Conservation (phyloP, 2,888 invertebrate species). For the Apodemia duryi region DNA sequence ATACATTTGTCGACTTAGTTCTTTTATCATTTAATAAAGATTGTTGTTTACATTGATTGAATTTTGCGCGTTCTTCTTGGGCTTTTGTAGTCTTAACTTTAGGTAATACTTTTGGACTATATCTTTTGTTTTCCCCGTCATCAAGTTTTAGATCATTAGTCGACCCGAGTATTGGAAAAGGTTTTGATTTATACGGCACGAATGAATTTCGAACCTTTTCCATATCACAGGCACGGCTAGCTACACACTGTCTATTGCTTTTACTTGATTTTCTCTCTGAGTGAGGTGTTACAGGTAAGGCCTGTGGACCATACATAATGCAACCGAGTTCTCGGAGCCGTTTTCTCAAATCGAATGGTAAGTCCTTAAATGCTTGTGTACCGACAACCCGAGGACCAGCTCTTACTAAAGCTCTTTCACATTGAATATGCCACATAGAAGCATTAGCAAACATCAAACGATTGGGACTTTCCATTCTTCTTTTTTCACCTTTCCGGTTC, state of each 20-base stretch:
- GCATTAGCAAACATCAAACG: slow-evolving; percentile 43
- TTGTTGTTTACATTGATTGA: slow-evolving; percentile 52
- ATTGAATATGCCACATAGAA: slow-evolving; percentile 48
- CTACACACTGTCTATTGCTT: slow-evolving; percentile 21
- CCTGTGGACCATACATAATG: slow-evolving; percentile 48
- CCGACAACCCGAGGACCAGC: slow-evolving; percentile 52
- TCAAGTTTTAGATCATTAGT: slow-evolving; percentile 36
- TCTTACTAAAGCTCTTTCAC: slow-evolving; percentile 54
- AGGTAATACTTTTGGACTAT: slow-evolving; percentile 37
- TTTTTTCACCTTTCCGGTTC: slow-evolving; percentile 35
- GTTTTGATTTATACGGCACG: slow-evolving; percentile 54
- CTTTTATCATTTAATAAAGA: slow-evolving; percentile 35
- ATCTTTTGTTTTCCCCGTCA: slow-evolving; percentile 40
- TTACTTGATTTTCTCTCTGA: slow-evolving; percentile 41
- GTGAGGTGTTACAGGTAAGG: slow-evolving; percentile 34
- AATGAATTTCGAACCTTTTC: slow-evolving; percentile 58
- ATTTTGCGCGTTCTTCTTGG: slow-evolving; percentile 63
- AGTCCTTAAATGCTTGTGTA: slow-evolving; percentile 53
- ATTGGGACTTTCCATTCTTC: slow-evolving; percentile 32
- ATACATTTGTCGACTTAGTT: slow-evolving; percentile 38
- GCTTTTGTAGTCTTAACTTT: slow-evolving; percentile 63
- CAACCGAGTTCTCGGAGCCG: slow-evolving; percentile 57
- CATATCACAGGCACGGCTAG: slow-evolving; percentile 47
- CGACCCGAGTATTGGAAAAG: slow-evolving; percentile 35
- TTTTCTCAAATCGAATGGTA: slow-evolving; percentile 54